Conservation (phyloP, 2,113 vertebrate species). For the Cercopithecus mona region DNA sequence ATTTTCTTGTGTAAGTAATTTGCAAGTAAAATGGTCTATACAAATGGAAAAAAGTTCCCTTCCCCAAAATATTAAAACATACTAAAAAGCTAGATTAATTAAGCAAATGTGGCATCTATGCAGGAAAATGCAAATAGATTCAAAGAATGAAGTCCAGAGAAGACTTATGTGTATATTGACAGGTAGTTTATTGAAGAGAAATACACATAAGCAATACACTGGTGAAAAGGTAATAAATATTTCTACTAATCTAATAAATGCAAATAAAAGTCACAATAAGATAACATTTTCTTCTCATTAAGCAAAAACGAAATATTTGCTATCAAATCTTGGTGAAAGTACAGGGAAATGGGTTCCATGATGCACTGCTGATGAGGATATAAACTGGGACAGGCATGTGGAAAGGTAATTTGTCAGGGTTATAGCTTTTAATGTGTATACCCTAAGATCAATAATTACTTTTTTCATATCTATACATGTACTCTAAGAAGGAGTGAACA, state of each 20-base stretch:
- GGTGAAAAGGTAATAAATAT: neutral
- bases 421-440: neutral
- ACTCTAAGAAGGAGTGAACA: neutral
- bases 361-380: neutral
- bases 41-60: neutral
- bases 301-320: neutral
- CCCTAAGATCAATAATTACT: neutral
- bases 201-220: neutral
- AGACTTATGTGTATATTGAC: neutral
- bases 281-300: neutral
- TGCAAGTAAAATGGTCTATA: neutral
- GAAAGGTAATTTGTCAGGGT: neutral
- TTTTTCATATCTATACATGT: neutral
- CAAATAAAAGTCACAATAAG: neutral
- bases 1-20: neutral
- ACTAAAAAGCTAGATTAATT: neutral
- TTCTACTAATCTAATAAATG: neutral
- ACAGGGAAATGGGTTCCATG: neutral
- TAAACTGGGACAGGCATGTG: neutral
- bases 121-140: neutral
- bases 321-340: neutral
- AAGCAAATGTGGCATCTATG: neutral
- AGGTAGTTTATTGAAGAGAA: slow-evolving; percentile 19
- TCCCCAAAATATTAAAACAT: neutral
- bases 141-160: neutral